Base-by-base conservation (phyloP, 1,140 invertebrate genomes). In the Cydia pomonella region DNA sequence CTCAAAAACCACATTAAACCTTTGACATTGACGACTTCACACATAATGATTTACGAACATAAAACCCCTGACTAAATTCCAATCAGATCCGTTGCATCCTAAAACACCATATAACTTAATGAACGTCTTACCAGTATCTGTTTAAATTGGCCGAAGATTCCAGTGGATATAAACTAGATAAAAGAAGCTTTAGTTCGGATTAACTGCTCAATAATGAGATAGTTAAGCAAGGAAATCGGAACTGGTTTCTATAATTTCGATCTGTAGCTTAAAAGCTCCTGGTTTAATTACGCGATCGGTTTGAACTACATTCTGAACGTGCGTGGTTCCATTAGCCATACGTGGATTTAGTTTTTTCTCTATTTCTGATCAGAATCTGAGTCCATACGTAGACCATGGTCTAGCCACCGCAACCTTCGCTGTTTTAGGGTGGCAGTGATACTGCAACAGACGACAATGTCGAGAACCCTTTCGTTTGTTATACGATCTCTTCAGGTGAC, bases 121-220 rank as follows among this genome's bases (percentile, higher is more conserved):
- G 29, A 50, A 73, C 29, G 72, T 50, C 50, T 73, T 73, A 3
- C 16, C 25, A n/a, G 29, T 69, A 64, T 69, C 72, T 53, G 18
- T 73, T 50, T 73, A 69, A 69, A 33, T 69, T 69, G 64, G 64
- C 64, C 64, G 64, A 69, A 78, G 77, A 82, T 82, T 80, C 77
- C 62, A 79, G 77, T 73, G 73, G 75, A 84, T 82, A 87, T 87
- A 84, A 87, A 89, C 73, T 74, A 85, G 85, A 88, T 88, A 87
- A 84, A 85, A 38, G 33, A 81, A 73, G 77, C 80, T 84, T 59
- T 82, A 82, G 80, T 77, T 79, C 74, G 79, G 75, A 82, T 81
- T 80, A 81, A 79, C 73, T 33, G 64, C 77, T 78, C 73, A 73
- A 78, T 79, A 75, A 75, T 73, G 71, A 78, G 76, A 76, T 80